Conservation (phyloP, 2,888 invertebrate genomes). For the Crioceris asparagi region DNA sequence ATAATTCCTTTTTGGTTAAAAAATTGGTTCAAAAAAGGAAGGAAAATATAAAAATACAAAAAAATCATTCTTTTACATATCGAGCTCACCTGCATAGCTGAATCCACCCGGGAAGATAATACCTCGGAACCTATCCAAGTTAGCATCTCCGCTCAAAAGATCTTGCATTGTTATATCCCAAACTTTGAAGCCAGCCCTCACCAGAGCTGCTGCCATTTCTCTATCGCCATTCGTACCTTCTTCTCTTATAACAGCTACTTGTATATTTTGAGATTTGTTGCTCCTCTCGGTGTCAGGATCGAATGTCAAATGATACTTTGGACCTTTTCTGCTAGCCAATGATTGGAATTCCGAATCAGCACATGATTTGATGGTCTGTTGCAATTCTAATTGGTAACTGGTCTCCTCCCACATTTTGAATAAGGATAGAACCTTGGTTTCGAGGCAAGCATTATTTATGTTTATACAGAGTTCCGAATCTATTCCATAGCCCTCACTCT, state of each 20-base stretch:
- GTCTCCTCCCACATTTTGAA: slow-evolving; percentile 93
- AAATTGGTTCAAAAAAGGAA: not conserved
- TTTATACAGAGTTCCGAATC: slow-evolving; percentile 49
- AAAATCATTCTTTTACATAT: not conserved
- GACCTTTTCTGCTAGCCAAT: slow-evolving; percentile 56
- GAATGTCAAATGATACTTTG: slow-evolving; percentile 60
- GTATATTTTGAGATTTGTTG: slow-evolving; percentile 38
- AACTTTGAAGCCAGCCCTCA: slow-evolving; percentile 81
- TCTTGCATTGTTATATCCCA: slow-evolving; percentile 95
- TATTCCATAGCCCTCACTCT: slow-evolving; percentile 55
- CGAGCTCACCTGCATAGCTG: slow-evolving; percentile 76
- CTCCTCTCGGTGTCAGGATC: slow-evolving; percentile 48
- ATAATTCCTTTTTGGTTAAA: too few relatives aligned
- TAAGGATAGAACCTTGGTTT: slow-evolving; percentile 53
- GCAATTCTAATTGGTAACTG: slow-evolving; percentile 77
- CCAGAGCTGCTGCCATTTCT: slow-evolving; percentile 89
- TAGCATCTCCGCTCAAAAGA: slow-evolving; percentile 57
- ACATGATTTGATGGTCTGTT: slow-evolving; percentile 72
- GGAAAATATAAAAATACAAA: not conserved
- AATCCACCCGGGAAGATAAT: slow-evolving; percentile 97
- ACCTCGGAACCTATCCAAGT: slow-evolving; percentile 73
- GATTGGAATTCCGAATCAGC: slow-evolving; percentile 68
- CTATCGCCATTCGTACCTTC: slow-evolving; percentile 96
- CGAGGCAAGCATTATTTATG: slow-evolving; percentile 51
- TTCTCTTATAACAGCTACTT: slow-evolving; percentile 87